These are phyloP conservation scores for Lophura swinhoii DNA, from an alignment of 2,797 vertebrate genomes.

Conservation along the genomic window DNA sequence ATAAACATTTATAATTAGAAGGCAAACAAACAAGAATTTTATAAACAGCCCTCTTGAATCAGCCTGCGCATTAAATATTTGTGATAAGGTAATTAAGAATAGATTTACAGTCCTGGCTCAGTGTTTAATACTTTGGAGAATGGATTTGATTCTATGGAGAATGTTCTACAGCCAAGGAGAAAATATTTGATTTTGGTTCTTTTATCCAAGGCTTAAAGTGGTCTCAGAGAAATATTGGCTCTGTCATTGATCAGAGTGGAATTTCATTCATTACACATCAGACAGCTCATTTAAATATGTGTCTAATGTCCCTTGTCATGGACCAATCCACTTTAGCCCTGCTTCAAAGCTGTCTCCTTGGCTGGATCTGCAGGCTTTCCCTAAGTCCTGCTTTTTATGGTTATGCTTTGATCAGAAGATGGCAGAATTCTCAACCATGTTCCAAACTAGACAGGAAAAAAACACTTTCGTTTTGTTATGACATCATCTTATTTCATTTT, in stretches of 20 bases:
- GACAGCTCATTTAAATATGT: conserved; percentile 54
- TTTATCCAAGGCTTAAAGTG: conserved; percentile 48
- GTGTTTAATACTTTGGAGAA: conserved; percentile 57
- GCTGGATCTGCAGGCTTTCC: conserved; percentile 15
- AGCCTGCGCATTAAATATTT: conserved; percentile 72
- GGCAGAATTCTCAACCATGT: neutral
- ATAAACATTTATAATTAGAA: conserved; percentile 78
- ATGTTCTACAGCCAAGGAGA: conserved; percentile 42
- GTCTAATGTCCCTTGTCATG: conserved; percentile 38
- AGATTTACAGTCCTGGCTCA: conserved; percentile 67
- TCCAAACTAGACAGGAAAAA: neutral
- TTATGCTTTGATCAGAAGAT: conserved; percentile 24
- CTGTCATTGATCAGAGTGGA: conserved; percentile 42
- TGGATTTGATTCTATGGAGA: conserved; percentile 61
- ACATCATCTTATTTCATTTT: neutral
- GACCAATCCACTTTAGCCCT: conserved; percentile 39
- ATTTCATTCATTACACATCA: conserved; percentile 53
- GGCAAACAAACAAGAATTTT: conserved; percentile 72
- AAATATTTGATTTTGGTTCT: conserved; percentile 43
- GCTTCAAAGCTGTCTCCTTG: conserved; percentile 40
- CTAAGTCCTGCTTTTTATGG: neutral
- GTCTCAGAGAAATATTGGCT: conserved; percentile 41
- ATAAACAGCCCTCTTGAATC: conserved; percentile 77
- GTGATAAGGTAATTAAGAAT: conserved; percentile 75
- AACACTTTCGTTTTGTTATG: neutral